Evolutionary conservation across 2,888 invertebrate genomes (phyloP).

Genomic region (Apamea epomidion): DNA sequence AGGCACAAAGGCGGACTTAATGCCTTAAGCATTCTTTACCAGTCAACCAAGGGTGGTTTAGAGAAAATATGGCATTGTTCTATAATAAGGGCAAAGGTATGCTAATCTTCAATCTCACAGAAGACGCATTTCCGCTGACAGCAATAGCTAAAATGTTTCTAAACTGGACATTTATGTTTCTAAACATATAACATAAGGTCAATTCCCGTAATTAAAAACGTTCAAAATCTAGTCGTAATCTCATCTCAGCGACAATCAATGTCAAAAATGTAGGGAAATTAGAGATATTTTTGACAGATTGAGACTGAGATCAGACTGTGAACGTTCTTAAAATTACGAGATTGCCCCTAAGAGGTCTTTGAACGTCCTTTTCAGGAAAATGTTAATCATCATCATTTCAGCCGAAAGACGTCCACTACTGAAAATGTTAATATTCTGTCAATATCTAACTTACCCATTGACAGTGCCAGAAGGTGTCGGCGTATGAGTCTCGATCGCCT

Average conservation of each 20-base stretch:
- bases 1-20: too few relatives aligned
- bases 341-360: background rate
- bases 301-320: too few relatives aligned
- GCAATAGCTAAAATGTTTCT: background rate
- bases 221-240: too few relatives aligned
- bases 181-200: background rate
- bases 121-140: background rate
- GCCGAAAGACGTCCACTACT: too few relatives aligned
- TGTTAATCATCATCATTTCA: too few relatives aligned
- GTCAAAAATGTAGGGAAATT: too few relatives aligned
- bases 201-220: too few relatives aligned
- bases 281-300: too few relatives aligned
- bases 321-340: too few relatives aligned
- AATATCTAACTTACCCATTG: slow-evolving; percentile 90
- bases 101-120: background rate
- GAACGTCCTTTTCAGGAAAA: background rate
- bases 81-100: background rate
- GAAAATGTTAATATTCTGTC: background rate
- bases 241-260: too few relatives aligned
- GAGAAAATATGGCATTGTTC: background rate
- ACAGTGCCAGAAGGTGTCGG: slow-evolving; percentile 94
- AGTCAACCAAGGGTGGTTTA: too few relatives aligned
- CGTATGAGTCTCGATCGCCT: slow-evolving; percentile 95
- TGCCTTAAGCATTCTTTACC: too few relatives aligned
- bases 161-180: background rate